Conservation (phyloP, 2,888 invertebrate species). For the Tipula lateralis region DNA sequence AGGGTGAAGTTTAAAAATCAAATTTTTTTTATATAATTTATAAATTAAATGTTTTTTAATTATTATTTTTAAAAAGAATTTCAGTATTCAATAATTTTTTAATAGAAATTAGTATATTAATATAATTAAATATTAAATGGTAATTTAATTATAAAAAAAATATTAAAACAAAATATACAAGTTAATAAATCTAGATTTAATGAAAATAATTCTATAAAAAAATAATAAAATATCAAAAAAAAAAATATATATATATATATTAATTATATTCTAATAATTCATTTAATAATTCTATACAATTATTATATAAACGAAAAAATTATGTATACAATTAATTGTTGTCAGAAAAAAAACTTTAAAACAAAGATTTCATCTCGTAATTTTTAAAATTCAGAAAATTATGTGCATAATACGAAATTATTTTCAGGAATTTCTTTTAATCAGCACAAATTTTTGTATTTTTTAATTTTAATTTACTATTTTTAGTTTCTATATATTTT, state of each 20-base stretch:
- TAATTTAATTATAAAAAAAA: slow-evolving; percentile 19
- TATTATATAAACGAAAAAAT: background rate
- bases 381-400: background rate
- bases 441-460: background rate
- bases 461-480: background rate
- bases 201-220: slow-evolving; percentile 11
- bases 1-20: background rate
- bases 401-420: background rate
- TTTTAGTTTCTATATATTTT: background rate
- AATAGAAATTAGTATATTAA: slow-evolving; percentile 25
- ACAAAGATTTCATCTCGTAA: background rate
- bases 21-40: background rate
- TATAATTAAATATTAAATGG: slow-evolving; percentile 24
- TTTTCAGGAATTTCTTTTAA: background rate
- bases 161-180: background rate
- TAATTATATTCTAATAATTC: slow-evolving; percentile 19
- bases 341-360: background rate
- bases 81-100: slow-evolving; percentile 27
- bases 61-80: background rate
- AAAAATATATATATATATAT: background rate
- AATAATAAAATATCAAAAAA: background rate
- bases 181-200: background rate
- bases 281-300: background rate
- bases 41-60: slow-evolving; percentile 25
- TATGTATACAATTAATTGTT: slow-evolving; percentile 24